Evolutionary conservation across 1,140 invertebrate genomes (phyloP).

Genomic region (Agrypnia vestita): DNA sequence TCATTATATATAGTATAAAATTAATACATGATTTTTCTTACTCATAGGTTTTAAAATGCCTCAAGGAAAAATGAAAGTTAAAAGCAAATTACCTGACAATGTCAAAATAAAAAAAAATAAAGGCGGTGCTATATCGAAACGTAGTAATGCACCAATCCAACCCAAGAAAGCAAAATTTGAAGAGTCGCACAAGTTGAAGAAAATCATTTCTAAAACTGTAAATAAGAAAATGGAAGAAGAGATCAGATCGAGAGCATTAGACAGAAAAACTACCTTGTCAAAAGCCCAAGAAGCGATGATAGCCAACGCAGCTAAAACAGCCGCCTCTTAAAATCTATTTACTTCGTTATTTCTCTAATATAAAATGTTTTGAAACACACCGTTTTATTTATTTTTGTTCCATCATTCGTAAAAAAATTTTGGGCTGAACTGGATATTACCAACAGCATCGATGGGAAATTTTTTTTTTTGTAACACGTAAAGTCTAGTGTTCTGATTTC

Average conservation of each 20-base stretch:
- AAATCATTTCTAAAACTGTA: conserved; percentile 74
- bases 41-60: conserved; percentile 66
- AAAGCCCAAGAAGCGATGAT: conserved; percentile 67
- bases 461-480: too few species aligned
- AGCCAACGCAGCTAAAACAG: conserved; percentile 46
- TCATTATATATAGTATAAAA: too few species aligned
- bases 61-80: conserved; percentile 75
- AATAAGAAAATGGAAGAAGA: conserved; percentile 76
- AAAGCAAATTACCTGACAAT: conserved; percentile 69
- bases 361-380: neutral
- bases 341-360: neutral
- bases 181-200: conserved; percentile 74
- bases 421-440: too few species aligned
- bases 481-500: too few species aligned
- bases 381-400: too few species aligned
- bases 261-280: conserved; percentile 67
- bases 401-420: too few species aligned
- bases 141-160: conserved; percentile 73
- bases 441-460: too few species aligned
- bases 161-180: conserved; percentile 73
- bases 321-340: neutral
- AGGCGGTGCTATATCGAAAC: conserved; percentile 66
- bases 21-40: too few species aligned
- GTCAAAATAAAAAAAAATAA: conserved; percentile 69
- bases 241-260: conserved; percentile 70